These are phyloP conservation scores for Coregonus sp. DNA, from an alignment of 2,797 vertebrate genomes.

Conservation along the genomic window DNA sequence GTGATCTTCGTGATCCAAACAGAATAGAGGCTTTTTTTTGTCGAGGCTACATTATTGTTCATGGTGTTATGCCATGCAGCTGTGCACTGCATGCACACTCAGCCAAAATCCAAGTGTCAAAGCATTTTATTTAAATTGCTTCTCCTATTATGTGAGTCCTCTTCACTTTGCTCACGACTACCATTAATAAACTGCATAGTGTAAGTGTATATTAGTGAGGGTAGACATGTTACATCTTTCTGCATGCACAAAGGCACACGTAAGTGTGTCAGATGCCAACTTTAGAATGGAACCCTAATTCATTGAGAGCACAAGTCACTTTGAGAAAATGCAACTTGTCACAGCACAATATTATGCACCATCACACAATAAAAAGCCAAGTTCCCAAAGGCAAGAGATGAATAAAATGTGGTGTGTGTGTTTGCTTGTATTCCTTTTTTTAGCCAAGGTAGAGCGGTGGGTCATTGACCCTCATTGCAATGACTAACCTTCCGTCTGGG, in stretches of 20 bases:
- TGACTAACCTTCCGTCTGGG: not conserved
- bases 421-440: not conserved
- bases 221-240: not conserved
- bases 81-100: not conserved
- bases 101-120: too few relatives aligned
- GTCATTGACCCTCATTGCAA: constrained; percentile 2
- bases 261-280: not conserved
- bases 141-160: not conserved
- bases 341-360: not conserved
- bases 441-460: not conserved
- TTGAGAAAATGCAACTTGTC: not conserved
- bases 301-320: not conserved
- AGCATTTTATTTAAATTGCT: too few relatives aligned
- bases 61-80: not conserved
- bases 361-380: not conserved
- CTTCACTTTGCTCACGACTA: not conserved
- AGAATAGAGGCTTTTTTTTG: not conserved
- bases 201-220: not conserved
- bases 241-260: not conserved
- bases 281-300: not conserved
- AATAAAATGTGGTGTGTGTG: not conserved
- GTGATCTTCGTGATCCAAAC: not conserved
- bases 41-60: not conserved
- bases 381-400: not conserved
- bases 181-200: not conserved